Conservation (phyloP, 2,888 invertebrate genomes). For the Mesodorylaimus sp. region DNA sequence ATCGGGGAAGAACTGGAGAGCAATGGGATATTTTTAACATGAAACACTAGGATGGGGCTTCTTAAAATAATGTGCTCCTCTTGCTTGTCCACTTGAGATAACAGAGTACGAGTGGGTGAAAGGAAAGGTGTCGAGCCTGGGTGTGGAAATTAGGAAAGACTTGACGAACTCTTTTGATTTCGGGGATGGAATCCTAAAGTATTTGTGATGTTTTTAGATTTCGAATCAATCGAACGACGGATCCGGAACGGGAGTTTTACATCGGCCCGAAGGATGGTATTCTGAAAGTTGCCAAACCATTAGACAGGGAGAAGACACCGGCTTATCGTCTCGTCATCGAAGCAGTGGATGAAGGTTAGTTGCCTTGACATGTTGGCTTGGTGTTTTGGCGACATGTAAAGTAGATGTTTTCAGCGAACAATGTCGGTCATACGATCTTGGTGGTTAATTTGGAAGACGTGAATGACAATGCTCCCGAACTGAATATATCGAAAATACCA, state of each 20-base stretch:
- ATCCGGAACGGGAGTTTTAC: conserved; percentile 74
- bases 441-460: conserved; percentile 58
- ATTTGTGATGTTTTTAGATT: conserved; percentile 27
- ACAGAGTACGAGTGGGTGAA: too few relatives aligned
- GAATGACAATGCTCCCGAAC: conserved; percentile 76
- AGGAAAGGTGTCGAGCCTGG: too few relatives aligned
- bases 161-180: too few relatives aligned
- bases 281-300: conserved; percentile 70
- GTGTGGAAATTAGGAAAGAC: too few relatives aligned
- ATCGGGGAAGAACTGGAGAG: too few relatives aligned
- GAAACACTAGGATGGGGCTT: too few relatives aligned
- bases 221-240: conserved; percentile 66
- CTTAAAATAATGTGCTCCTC: too few relatives aligned
- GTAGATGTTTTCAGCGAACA: conserved; percentile 41
- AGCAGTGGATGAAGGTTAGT: conserved; percentile 63
- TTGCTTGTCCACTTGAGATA: too few relatives aligned
- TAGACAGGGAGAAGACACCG: conserved; percentile 84
- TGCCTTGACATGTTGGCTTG: neutral
- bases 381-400: neutral
- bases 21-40: too few relatives aligned
- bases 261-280: conserved; percentile 75
- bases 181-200: too few relatives aligned
- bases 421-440: conserved; percentile 59
- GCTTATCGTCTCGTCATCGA: conserved; percentile 86
- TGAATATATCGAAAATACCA: conserved; percentile 40